These are phyloP conservation scores for Limenitis camilla DNA, from an alignment of 2,888 invertebrate genomes.

Conservation along the genomic window DNA sequence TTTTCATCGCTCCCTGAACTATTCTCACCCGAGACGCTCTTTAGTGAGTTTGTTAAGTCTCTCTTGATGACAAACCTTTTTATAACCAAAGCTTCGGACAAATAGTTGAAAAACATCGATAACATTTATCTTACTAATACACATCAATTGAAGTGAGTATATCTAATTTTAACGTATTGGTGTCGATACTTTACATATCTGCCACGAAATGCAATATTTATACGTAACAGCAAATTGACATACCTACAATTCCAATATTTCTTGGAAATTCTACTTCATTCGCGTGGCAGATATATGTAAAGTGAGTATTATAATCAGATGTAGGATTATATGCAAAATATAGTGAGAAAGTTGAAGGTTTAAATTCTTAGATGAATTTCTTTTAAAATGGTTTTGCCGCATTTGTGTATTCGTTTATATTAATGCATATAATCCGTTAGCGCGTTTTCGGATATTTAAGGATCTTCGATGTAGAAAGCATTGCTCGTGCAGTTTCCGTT, in stretches of 20 bases:
- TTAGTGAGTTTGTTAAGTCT: conserved; percentile 10
- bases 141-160: conserved; percentile 35
- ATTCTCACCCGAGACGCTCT: conserved; percentile 12
- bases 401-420: neutral
- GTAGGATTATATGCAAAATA: no score
- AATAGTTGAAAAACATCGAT: conserved; percentile 21
- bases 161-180: conserved; percentile 9
- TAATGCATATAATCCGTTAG: neutral
- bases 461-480: conserved; percentile 68
- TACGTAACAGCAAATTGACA: no score
- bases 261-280: no score
- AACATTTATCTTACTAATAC: conserved; percentile 30
- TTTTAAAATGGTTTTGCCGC: no score
- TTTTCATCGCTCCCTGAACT: conserved; percentile 12
- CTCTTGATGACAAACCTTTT: conserved; percentile 11
- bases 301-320: no score
- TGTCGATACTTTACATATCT: neutral
- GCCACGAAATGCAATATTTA: neutral
- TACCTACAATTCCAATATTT: no score
- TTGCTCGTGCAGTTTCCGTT: conserved; percentile 78
- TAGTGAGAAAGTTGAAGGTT: no score
- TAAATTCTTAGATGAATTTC: no score
- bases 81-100: conserved; percentile 6
- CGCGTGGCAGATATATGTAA: no score
- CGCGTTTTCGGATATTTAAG: conserved; percentile 32